Conservation (phyloP, 2,888 invertebrate species). For the Leptodirus hochenwartii region DNA sequence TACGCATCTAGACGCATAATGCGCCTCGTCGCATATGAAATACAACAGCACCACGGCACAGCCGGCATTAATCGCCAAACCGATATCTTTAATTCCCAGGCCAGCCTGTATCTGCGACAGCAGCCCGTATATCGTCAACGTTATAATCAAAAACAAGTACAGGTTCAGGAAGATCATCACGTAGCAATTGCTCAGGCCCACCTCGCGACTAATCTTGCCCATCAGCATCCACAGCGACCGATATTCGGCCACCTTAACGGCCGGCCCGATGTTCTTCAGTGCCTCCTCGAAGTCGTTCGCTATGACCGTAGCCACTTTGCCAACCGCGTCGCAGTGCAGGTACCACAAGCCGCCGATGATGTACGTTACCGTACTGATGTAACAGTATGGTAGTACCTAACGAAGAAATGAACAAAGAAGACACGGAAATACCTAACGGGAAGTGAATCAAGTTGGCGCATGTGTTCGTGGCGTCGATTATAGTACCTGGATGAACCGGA, state of each 20-base stretch:
- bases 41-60: slow-evolving; percentile 48
- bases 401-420: slow-evolving; percentile 9
- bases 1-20: slow-evolving; percentile 53
- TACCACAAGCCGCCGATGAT: slow-evolving; percentile 55
- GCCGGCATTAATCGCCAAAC: slow-evolving; percentile 44
- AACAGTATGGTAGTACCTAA: slow-evolving; percentile 45
- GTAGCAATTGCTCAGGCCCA: slow-evolving; percentile 48
- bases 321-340: slow-evolving; percentile 44
- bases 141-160: slow-evolving; percentile 53
- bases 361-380: slow-evolving; percentile 48
- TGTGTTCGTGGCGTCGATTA: neutral
- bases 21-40: slow-evolving; percentile 56
- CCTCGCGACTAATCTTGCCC: slow-evolving; percentile 45
- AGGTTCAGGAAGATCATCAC: slow-evolving; percentile 48
- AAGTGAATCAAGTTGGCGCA: neutral
- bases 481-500: slow-evolving; percentile 38
- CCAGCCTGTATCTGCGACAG: slow-evolving; percentile 56
- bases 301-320: slow-evolving; percentile 41
- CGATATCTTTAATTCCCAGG: slow-evolving; percentile 53
- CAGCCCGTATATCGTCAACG: slow-evolving; percentile 54
- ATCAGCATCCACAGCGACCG: slow-evolving; percentile 51
- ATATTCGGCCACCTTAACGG: slow-evolving; percentile 49
- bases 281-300: slow-evolving; percentile 54
- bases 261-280: slow-evolving; percentile 44
- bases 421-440: neutral